These are phyloP conservation scores for Drosophila mulleri DNA, from an alignment of 2,888 invertebrate species.

Conservation along the genomic window DNA sequence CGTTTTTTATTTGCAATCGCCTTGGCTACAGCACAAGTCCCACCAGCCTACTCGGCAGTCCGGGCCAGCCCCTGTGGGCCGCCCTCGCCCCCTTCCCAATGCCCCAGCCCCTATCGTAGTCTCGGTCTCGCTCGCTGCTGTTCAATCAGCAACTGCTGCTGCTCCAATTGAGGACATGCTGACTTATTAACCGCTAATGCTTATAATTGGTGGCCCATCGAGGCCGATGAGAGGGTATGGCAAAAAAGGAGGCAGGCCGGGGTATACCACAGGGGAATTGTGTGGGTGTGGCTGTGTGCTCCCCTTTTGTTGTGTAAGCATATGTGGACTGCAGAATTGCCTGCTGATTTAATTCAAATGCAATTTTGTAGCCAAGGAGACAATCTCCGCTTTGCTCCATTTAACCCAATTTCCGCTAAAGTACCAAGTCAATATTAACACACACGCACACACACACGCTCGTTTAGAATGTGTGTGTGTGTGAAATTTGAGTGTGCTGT, in stretches of 20 bases:
- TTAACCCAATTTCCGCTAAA: constrained; percentile 65
- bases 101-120: too few species aligned
- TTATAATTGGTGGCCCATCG: constrained; percentile 53
- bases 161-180: constrained; percentile 53
- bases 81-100: neutral
- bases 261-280: neutral
- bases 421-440: constrained; percentile 65
- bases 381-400: constrained; percentile 67
- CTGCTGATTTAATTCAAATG: constrained; percentile 68
- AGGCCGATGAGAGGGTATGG: neutral
- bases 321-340: constrained; percentile 60
- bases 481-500: constrained; percentile 47
- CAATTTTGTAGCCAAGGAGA: constrained; percentile 57
- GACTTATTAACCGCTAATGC: constrained; percentile 62
- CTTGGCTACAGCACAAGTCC: constrained; percentile 4
- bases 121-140: neutral
- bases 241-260: neutral
- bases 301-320: constrained; percentile 5
- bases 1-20: constrained; percentile 13
- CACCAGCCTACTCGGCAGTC: neutral
- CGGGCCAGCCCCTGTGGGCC: neutral
- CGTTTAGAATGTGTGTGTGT: constrained; percentile 14
- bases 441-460: constrained; percentile 31
- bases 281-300: neutral
- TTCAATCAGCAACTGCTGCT: constrained; percentile 50